phyloP scores from a whole-genome alignment of 2,113 vertebrate species.

The Daboia siamensis region DNA sequence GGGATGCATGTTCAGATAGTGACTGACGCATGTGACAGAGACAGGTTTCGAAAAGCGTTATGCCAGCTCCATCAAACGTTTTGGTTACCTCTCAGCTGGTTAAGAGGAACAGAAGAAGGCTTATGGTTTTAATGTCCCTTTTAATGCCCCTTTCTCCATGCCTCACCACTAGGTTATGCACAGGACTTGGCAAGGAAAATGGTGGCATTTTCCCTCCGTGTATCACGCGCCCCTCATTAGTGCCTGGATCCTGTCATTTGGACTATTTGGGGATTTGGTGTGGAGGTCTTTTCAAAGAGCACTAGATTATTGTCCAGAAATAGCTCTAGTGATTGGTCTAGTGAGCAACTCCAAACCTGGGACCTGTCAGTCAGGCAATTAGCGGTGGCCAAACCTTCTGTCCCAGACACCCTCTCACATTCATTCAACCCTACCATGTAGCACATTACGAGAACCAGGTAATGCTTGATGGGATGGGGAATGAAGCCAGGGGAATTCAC shows the following conservation, averaged over 20 bases:
- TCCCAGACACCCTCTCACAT: neutral
- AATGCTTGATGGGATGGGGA: neutral
- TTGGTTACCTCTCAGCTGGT: neutral
- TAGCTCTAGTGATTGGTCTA: neutral
- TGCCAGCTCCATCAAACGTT: neutral
- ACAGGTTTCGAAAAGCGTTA: neutral
- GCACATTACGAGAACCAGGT: neutral
- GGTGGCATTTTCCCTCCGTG: neutral
- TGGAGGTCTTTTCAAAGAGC: neutral
- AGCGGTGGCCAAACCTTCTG: neutral
- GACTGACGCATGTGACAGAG: neutral
- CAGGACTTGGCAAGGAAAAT: neutral
- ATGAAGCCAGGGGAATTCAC: neutral
- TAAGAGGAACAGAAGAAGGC: neutral
- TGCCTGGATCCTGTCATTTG: neutral
- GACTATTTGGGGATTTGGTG: neutral
- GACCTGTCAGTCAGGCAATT: neutral
- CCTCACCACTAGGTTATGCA: neutral
- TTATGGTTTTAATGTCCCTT: neutral
- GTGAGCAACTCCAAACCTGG: neutral
- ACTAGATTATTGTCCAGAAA: neutral
- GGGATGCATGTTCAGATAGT: neutral
- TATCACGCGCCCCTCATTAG: neutral
- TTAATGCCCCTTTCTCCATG: neutral
- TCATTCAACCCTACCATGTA: neutral